Base-by-base conservation (phyloP, 2,888 invertebrate species). In the Lepidocyrtinus sp. region DNA sequence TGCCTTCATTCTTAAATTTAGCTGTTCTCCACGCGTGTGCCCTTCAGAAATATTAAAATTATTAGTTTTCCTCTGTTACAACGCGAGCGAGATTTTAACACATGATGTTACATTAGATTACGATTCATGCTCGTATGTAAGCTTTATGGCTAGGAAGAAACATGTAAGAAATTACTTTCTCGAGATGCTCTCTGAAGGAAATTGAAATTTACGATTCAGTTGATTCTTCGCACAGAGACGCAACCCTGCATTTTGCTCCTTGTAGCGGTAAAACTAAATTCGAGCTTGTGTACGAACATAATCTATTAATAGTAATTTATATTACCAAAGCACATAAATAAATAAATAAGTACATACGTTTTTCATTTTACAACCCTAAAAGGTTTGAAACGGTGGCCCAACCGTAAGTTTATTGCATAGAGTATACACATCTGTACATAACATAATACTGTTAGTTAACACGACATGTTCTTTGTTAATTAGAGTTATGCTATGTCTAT, bases 141-240 rank as follows among this genome's bases (percentile, higher is more conserved):
- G 5, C 12, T 12, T 36, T 12, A 36, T 36, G 12, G 5, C 36
- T 36, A 36, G 5, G 36, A 36, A 12, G 5, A 5, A 12, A 5
- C 12, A 5, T 36, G 36, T 12, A 36, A 36, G 36, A 36, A 36
- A 36, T 36, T 36, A 36, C 36, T 36, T 36, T 36, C 36, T 36
- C 36, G 36, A 63, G 24, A 25, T 63, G 17, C 25, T 15, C 27
- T 25, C 25, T 12, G 27, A 17, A 26, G 27, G 64, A 27, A 64
- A 64, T 64, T 27, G 64, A n/a, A 64, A 64, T 64, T 64, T 64
- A 7, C 64, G 27, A 27, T 19, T 64, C 64, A 64, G 64, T 64
- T 64, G 25, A 64, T 64, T 24, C 22, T 24, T 12, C 46, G 36
- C 12, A 36, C 36, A 36, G 5, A 36, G 5, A 36, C 12, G 12